Conservation (phyloP, 2,888 invertebrate genomes). For the Coremacera marginata region DNA sequence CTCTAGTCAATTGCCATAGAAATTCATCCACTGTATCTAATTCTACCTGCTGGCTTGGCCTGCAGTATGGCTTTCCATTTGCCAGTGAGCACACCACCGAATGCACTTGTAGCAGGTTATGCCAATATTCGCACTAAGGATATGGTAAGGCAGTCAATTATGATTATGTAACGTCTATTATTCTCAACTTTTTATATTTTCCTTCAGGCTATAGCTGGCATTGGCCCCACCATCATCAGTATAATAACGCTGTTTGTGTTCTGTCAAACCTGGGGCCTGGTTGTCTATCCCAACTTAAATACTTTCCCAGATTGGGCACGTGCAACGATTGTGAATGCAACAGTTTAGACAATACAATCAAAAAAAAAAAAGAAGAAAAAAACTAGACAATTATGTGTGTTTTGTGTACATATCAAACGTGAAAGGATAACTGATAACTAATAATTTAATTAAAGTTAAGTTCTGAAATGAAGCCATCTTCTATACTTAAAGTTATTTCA, state of each 20-base stretch:
- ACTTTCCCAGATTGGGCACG: constrained; percentile 79
- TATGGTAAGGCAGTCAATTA: constrained; percentile 72
- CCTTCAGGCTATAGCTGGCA: constrained; percentile 79
- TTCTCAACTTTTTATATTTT: constrained; percentile 45
- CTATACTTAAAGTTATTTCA: too few relatives aligned
- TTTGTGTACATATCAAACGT: constrained; percentile 1
- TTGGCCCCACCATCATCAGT: constrained; percentile 83
- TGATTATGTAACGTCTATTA: neutral
- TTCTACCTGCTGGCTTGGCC: constrained; percentile 89
- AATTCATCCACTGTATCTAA: constrained; percentile 89
- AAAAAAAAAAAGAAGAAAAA: neutral
- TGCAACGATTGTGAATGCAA: constrained; percentile 32
- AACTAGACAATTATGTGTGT: neutral
- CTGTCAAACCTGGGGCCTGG: constrained; percentile 81
- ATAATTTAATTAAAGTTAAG: neutral
- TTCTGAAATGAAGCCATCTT: too few relatives aligned
- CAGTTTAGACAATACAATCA: constrained; percentile 12
- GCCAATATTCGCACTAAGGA: constrained; percentile 84
- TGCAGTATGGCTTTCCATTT: constrained; percentile 95
- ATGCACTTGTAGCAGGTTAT: constrained; percentile 91
- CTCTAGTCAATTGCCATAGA: constrained; percentile 76
- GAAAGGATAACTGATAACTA: neutral
- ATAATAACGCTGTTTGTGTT: constrained; percentile 78
- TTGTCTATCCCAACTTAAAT: constrained; percentile 75
- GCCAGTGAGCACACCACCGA: constrained; percentile 95